Evolutionary conservation across 2,113 vertebrate species (phyloP), one percentile per base, ranked within the genome.

Genomic region (Mastomys coucha): DNA sequence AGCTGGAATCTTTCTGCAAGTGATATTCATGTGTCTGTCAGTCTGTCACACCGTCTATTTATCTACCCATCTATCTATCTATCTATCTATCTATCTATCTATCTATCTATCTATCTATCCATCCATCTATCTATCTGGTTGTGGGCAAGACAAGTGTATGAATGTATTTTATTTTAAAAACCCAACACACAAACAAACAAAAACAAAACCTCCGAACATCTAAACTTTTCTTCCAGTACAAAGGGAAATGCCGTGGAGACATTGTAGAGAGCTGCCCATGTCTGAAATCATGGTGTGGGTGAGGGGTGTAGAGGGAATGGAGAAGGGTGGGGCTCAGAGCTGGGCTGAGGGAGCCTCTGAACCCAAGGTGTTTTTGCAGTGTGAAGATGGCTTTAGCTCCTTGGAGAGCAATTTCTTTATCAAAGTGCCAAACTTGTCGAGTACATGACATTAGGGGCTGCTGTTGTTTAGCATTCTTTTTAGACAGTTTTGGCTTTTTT

Each of bases 1-100:
- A 98, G 81, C 75, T 98, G 96, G 95, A 28, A 98, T 96, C 3
- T 8, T 88, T 93, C 51, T 26, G 51, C 87, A 97, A 98, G n/a
- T 39, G 97, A 84, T 94, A 91, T 53, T 91, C 80, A 56, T 53
- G 6, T 94, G 93, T 97, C 28, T 31, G 28, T 67, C 65, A 12
- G 93, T 97, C 28, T 31, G 28, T 31, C 65, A 5, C 17, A 7
- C 58, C 2, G 60, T 69, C 28, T 26, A 7, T 31, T 26, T 42
- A 5, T 65, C n/a, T 65, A 2, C 26, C 28, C 33, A 5, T 69
- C 31, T 69, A 13, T 67, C 65, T 31, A 1, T 33, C 9, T 67
- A 28, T 31, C 26, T 67, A 11, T 31, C 60, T 60, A 22, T 60
- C 58, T 60, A 19, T 60, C 58, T 60, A 19, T 60, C 58, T 60